Conservation (phyloP, 2,888 invertebrate genomes). For the Tachina grossa region DNA sequence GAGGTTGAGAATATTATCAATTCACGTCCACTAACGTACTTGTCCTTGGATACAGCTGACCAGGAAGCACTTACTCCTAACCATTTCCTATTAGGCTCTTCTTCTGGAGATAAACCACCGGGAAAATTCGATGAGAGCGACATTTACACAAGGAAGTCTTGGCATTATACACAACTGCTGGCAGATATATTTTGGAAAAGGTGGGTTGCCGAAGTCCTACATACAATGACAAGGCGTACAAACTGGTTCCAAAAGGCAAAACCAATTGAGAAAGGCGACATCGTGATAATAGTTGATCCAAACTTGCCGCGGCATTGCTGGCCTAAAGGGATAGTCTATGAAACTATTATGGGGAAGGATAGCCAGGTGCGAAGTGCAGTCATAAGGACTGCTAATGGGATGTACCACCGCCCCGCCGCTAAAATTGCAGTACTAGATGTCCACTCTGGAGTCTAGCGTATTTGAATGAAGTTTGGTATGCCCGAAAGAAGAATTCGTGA, state of each 20-base stretch:
- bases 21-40: not conserved
- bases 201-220: slow-evolving; percentile 4
- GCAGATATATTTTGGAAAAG: slow-evolving; percentile 19
- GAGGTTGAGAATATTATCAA: not conserved
- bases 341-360: too few species aligned
- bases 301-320: slow-evolving; percentile 10
- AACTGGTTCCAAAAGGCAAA: slow-evolving; percentile 2
- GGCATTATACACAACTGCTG: slow-evolving; percentile 6
- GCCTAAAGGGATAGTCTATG: slow-evolving; percentile 11
- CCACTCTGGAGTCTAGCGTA: too few species aligned
- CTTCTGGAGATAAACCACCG: slow-evolving; percentile 8
- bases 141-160: slow-evolving; percentile 3
- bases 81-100: not conserved
- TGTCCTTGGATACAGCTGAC: not conserved
- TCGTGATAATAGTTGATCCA: slow-evolving; percentile 1
- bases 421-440: too few species aligned
- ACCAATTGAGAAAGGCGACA: not conserved
- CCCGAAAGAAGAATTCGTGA: too few species aligned
- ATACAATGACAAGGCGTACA: slow-evolving; percentile 1
- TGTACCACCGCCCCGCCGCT: too few species aligned
- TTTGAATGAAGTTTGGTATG: too few species aligned
- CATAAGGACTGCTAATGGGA: too few species aligned
- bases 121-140: slow-evolving; percentile 1
- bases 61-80: slow-evolving; percentile 13
- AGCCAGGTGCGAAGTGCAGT: too few species aligned